A percentile compares a stretch with the other conserved stretches of the same genome.
Evolutionary conservation across 1,140 invertebrate genomes (phyloP).

Genomic region (Drosophila varians): DNA sequence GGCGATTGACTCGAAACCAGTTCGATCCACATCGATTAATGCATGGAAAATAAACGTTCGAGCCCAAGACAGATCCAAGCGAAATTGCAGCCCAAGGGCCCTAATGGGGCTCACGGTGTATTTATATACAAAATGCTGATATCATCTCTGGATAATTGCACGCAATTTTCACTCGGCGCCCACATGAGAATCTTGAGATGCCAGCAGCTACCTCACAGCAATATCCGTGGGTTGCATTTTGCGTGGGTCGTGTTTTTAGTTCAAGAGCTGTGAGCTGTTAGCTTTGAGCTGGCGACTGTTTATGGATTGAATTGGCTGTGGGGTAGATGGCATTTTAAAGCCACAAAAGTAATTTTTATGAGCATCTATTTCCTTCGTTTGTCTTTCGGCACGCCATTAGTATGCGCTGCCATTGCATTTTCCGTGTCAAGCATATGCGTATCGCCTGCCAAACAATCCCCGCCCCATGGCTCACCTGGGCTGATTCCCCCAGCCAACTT

Average conservation of each 20-base stretch:
- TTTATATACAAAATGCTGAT: slow-evolving; percentile 40
- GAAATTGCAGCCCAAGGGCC: slow-evolving; percentile 11
- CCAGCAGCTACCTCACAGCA: slow-evolving; percentile 16
- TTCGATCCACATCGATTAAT: slow-evolving; percentile 34
- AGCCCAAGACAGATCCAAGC: not conserved
- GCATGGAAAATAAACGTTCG: slow-evolving; percentile 24
- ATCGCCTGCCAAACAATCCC: slow-evolving; percentile 10
- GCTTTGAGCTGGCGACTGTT: slow-evolving; percentile 8
- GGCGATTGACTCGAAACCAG: slow-evolving; percentile 47
- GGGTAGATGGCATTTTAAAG: slow-evolving; percentile 30
- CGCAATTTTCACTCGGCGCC: slow-evolving; percentile 71
- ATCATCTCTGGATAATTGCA: slow-evolving; percentile 76
- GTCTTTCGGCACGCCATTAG: slow-evolving; percentile 51
- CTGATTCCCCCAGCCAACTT: slow-evolving; percentile 4
- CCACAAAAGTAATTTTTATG: slow-evolving; percentile 64
- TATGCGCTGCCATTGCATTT: slow-evolving; percentile 65
- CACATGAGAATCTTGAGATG: slow-evolving; percentile 46
- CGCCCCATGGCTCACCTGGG: not conserved
- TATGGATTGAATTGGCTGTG: slow-evolving; percentile 19
- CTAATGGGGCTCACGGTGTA: slow-evolving; percentile 1
- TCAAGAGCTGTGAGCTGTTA: not conserved
- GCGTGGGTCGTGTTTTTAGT: slow-evolving; percentile 26
- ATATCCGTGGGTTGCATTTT: slow-evolving; percentile 33
- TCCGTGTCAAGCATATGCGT: slow-evolving; percentile 77
- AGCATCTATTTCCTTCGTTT: slow-evolving; percentile 49